Base-by-base conservation (phyloP, 1,140 invertebrate genomes). In the Planococcus citri region DNA sequence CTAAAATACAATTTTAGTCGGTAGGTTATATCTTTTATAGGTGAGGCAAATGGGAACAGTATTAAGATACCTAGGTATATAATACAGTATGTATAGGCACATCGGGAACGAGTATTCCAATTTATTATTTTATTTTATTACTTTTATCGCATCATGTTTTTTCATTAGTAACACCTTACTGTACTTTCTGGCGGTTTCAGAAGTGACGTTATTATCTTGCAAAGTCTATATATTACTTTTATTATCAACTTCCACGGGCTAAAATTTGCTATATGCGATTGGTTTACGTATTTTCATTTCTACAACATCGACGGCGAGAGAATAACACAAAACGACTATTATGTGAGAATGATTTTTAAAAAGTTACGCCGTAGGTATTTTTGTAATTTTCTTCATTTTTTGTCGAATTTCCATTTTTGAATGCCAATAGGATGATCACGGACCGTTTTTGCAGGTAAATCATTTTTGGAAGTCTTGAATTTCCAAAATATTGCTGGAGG, bases 111-210 rank as follows among this genome's bases (percentile, higher is more conserved):
- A 64, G 6, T 51, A 51, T 25, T 64, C 12, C 60, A 64, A 64
- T 64, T 64, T 64, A 64, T 64, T 64, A 64, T 64, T 64, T 64
- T 25, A 64, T 64, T 64, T 64, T 64, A 64, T 64, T 64, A 25
- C 60, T 17, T 4, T 3, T 24, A 10, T 6, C 6, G 22, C 17
- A 17, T 22, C 60, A 25, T 64, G 60, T 64, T 24, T 64, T 64
- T 64, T 64, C 60, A 64, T 64, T 64, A 64, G 22, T 25, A 51
- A 51, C 41, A 51, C 41, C 17, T 51, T 6, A 3, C 3, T 3
- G 41, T 51, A 51, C 41, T 51, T 33, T 51, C 41, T 51, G 41
- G 33, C 14, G 33, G 14, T 37, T 37, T 37, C 33, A 6, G 33
- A 37, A 37, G 14, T 14, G 33, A 37, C 33, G 33, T 37, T 37